Base-by-base conservation (phyloP, 2,888 invertebrate genomes). In the Drosophila emarginata region DNA sequence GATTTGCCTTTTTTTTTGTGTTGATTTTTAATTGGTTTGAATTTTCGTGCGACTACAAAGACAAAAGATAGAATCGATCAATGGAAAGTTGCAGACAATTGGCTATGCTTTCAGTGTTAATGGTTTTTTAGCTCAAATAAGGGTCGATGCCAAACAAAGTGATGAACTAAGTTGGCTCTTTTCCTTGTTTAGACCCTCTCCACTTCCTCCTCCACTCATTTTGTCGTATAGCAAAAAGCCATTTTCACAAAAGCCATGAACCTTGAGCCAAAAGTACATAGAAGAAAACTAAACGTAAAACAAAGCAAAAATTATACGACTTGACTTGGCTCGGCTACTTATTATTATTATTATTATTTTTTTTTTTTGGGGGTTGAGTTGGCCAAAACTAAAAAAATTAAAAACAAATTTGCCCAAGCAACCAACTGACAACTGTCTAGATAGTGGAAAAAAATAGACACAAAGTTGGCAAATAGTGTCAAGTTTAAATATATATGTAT, bases 11-110 rank as follows among this genome's bases (percentile, higher is more conserved):
- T 40, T 61, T 26, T 26, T 26, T 26, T 26, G 1, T 26, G 32
- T 69, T 70, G 74, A 67, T 73, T 62, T 50, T 61, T 67, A 80
- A 80, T 86, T 86, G 83, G 72, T 65, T 80, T 82, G 72, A 72
- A 85, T 82, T 79, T 69, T 40, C 65, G 67, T 69, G 76, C 62
- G 26, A 70, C 15, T 11, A 18, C 62, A 59, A 36, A 84, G 76
- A 67, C 61, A 51, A 59, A 67, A 73, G 62, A 59, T 72, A 72
- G 64, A 74, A 74, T 65, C 26, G 71, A 64, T 52, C 63, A 75
- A 56, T 70, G 59, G 54, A 56, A 67, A 72, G 45, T 51, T 52
- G 28, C 26, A n/a, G 28, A 26, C 23, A 52, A 52, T 52, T 52
- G 28, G 52, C 28, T 52, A 52, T 26, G 52, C 26, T 26, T 52